phyloP scores from a whole-genome alignment of 2,888 invertebrate genomes.

The Cosmia trapezina region DNA sequence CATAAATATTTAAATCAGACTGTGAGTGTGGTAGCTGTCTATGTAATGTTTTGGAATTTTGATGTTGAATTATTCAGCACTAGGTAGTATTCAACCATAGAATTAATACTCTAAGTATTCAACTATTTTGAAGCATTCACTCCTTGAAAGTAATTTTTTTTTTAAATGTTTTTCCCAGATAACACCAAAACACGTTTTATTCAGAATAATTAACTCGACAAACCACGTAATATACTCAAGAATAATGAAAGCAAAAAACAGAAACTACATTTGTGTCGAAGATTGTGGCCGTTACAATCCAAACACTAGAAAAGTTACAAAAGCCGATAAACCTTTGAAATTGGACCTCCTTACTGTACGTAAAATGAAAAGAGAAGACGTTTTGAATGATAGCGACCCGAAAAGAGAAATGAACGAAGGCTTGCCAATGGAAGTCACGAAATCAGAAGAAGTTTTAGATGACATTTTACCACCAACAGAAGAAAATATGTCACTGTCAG shows the following conservation, averaged over 20 bases:
- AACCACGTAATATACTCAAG: constrained; percentile 79
- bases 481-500: constrained; percentile 12
- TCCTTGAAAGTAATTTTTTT: neutral
- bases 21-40: neutral
- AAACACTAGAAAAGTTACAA: constrained; percentile 62
- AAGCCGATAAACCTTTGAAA: constrained; percentile 66
- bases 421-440: neutral
- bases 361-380: constrained; percentile 7
- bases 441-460: neutral
- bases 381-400: neutral
- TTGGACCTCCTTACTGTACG: constrained; percentile 41
- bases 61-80: neutral
- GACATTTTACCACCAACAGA: neutral
- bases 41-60: neutral
- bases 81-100: too few species aligned
- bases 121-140: neutral
- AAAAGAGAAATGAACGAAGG: neutral
- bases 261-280: constrained; percentile 73
- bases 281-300: constrained; percentile 75
- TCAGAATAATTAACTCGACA: constrained; percentile 75
- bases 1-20: too few species aligned
- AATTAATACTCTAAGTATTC: too few species aligned
- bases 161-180: constrained; percentile 74
- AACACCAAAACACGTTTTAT: constrained; percentile 69
- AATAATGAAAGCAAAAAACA: constrained; percentile 76